Evolutionary conservation across 2,797 vertebrate species (phyloP), one percentile per base, ranked within the genome.

Genomic region (Acanthornis magna): DNA sequence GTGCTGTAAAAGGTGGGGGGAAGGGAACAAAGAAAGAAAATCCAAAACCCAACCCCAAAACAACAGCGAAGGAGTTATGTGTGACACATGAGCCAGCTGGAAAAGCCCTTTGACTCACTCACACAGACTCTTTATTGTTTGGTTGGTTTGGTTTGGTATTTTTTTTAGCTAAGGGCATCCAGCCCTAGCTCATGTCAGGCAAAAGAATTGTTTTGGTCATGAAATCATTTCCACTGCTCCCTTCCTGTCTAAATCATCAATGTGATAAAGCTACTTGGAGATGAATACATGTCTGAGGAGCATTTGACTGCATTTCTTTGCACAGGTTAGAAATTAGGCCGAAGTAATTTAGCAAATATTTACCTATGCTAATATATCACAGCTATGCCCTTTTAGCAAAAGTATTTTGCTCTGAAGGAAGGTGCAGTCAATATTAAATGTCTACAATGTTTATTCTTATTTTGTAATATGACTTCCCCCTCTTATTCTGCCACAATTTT

Each of bases 31-130:
- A 57, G 57, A 36, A 36, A 82, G 80, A 84, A 93, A 89, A 87
- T 43, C 21, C 75, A 62, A 88, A 93, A 19, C 27, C 25, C 29
- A 88, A 27, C 15, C 48, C 16, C 53, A 74, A 88, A 90, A 51
- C 51, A 77, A 27, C 25, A 68, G 76, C 8, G 9, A 88, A 80
- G 62, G 58, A 93, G 58, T 66, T n/a, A 3, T 13, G 20, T 63
- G 48, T 88, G 71, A 67, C 62, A 60, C 13, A 21, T 29, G n/a
- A 90, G 50, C 30, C 76, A 83, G n/a, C 70, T 91, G 73, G 89
- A 95, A 93, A 93, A 96, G 73, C 80, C 93, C 94, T 88, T 61
- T 93, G 90, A 88, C 79, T 96, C 61, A 83, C 20, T 36, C 70
- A 63, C 48, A 42, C 27, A 68, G 30, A n/a, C 25, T 62, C 47